Percentiles rank a stretch among this genome's conserved stretches.
Evolutionary conservation across 2,797 vertebrate species (phyloP).

Genomic region (Semotilus atromaculatus): DNA sequence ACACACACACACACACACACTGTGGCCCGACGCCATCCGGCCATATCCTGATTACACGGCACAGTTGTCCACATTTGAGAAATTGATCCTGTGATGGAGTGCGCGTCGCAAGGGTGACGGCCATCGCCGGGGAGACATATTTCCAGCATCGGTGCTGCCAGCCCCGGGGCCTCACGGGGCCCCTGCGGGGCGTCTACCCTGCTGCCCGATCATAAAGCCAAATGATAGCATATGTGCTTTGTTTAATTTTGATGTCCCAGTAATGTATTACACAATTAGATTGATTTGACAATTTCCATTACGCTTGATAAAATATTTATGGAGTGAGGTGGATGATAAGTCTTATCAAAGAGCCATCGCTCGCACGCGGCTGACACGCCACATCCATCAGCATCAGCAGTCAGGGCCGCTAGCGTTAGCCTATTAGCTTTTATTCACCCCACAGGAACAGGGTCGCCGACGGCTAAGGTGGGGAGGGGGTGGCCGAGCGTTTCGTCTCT

Average conservation of each 20-base stretch:
- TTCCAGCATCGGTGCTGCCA: conserved; percentile 92
- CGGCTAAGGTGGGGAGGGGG: conserved; percentile 88
- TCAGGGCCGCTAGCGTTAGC: conserved; percentile 90
- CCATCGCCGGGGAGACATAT: conserved; percentile 88
- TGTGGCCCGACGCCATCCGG: conserved; percentile 89
- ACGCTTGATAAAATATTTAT: conserved; percentile 99
- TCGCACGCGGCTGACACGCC: conserved; percentile 94
- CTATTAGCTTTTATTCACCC: conserved; percentile 95
- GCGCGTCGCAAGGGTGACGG: conserved; percentile 84
- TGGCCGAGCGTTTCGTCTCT: conserved; percentile 9
- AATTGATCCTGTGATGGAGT: conserved; percentile 99
- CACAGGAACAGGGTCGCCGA: conserved; percentile 91
- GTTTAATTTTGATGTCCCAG: conserved; percentile 99
- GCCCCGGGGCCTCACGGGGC: conserved; percentile 78
- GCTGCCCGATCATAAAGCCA: conserved; percentile 96
- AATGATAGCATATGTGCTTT: conserved; percentile 99
- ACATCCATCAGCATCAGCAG: conserved; percentile 96
- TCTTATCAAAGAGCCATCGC: conserved; percentile 97
- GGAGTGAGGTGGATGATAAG: conserved; percentile 97
- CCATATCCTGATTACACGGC: conserved; percentile 98
- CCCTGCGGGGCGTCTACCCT: conserved; percentile 89
- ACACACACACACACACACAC: conserved; percentile 57
- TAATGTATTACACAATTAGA: conserved; percentile 99
- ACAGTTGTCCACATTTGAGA: conserved; percentile 99
- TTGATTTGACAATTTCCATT: conserved; percentile 99